These are phyloP conservation scores for Chrysodeixis includens DNA, from an alignment of 2,888 invertebrate species.

Conservation along the genomic window DNA sequence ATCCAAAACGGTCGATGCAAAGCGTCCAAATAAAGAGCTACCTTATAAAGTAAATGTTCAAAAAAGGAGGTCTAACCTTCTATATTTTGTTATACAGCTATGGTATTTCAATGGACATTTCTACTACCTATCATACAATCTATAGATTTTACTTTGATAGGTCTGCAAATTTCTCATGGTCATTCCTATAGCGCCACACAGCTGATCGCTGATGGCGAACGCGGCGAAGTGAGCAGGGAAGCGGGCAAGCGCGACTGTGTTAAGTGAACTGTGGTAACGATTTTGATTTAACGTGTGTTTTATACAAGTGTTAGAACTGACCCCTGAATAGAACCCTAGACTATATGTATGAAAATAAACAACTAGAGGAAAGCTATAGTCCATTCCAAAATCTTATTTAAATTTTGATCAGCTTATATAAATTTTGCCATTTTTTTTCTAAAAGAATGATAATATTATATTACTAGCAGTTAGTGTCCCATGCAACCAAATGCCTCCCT, in stretches of 20 bases:
- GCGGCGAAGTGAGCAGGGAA: constrained; percentile 28
- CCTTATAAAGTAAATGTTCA: not conserved
- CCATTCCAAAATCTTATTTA: too few species aligned
- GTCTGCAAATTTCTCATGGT: not conserved
- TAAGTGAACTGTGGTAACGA: constrained; percentile 34
- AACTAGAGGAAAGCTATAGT: too few species aligned
- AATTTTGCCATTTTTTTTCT: too few species aligned
- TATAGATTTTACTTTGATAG: not conserved
- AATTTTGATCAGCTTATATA: too few species aligned
- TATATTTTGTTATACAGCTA: not conserved
- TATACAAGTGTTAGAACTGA: too few species aligned
- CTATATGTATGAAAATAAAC: too few species aligned
- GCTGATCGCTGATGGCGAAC: constrained; percentile 12
- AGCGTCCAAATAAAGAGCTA: not conserved
- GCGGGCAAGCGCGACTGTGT: constrained; percentile 24
- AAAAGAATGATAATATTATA: too few species aligned
- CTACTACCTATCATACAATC: not conserved
- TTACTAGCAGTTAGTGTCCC: too few species aligned
- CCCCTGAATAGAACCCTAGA: too few species aligned
- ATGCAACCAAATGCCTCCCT: too few species aligned
- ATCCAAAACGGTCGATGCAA: too few species aligned
- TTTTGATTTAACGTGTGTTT: constrained; percentile 11
- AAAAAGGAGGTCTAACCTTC: not conserved
- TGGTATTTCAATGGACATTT: not conserved
- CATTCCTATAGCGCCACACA: constrained; percentile 16